Evolutionary conservation across 1,140 invertebrate species (phyloP), one percentile per base, ranked within the genome.

Genomic region (Drosophila melanica): DNA sequence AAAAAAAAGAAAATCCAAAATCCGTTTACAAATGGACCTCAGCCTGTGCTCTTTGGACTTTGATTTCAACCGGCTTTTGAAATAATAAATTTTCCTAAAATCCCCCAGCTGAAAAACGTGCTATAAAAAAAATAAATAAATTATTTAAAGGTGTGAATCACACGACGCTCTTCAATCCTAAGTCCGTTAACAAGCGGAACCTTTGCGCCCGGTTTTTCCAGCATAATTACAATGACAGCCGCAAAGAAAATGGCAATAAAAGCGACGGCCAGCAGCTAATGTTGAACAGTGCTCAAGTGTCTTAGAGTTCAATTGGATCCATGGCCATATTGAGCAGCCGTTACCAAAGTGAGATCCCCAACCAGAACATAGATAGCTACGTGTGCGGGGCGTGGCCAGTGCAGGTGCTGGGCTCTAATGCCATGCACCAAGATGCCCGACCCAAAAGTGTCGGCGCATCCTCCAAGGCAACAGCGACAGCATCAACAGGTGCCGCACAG

Each of bases 401-500:
- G 44, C 69, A 47, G 18, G 55, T 53, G 50, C 14, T 37, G 42
- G 66, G 68, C 45, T 41, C 58, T 35, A 41, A 86, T 85, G 85
- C 85, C 79, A 91, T 91, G 90, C 90, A 91, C 63, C 81, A 90
- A 66, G 73, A 91, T 91, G 90, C 59, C 55, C 71, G 69, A 57
- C 51, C 23, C 16, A 71, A 74, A 50, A 63, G 63, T 50, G 54
- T 70, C 77, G 64, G 75, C 45, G 67, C 71, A 70, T 60, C 55
- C 6, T 8, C 42, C 39, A 54, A 67, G 20, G 42, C 68, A 23
- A 18, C 47, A 50, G 20, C 67, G 2, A 18, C 60, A 63, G 47
- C 30, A 59, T 27, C 57, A 16, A 50, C 68, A 66, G 47, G 41
- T 62, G 50, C 44, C 23, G 5, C 23, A 27, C 3, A 3, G 41